Percentiles rank a stretch among this genome's conserved stretches.
Evolutionary conservation across 2,113 vertebrate species (phyloP).

Genomic region (Meles meles): DNA sequence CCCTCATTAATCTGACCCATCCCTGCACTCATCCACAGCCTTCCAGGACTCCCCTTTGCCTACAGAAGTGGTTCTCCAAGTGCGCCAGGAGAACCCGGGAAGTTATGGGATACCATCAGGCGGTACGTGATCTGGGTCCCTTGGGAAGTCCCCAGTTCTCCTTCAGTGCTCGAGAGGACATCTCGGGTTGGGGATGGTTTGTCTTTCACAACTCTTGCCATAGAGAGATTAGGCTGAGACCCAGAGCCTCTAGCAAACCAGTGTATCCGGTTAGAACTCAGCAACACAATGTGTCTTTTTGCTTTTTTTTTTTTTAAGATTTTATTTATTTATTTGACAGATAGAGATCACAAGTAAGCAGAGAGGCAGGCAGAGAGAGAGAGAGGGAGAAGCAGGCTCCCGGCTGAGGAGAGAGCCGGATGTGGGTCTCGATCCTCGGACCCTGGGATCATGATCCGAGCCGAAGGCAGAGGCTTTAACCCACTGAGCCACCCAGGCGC

Average conservation of each 20-base stretch:
- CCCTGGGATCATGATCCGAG: too few relatives aligned
- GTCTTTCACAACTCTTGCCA: neutral
- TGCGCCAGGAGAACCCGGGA: neutral
- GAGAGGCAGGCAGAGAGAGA: too few relatives aligned
- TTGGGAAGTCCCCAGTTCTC: neutral
- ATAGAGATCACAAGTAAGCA: too few relatives aligned
- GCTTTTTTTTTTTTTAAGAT: too few relatives aligned
- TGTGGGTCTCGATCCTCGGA: too few relatives aligned
- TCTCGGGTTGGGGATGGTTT: neutral
- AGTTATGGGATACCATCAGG: neutral
- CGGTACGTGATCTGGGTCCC: neutral
- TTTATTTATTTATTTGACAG: too few relatives aligned
- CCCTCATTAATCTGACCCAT: neutral
- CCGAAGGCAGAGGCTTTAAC: too few relatives aligned
- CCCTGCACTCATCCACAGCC: neutral
- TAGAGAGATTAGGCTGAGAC: neutral
- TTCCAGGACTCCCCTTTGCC: neutral
- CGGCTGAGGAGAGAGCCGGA: too few relatives aligned
- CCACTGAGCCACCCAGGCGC: too few relatives aligned
- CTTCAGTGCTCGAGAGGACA: neutral
- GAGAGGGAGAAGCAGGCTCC: too few relatives aligned
- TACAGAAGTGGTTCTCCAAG: neutral
- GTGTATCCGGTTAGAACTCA: neutral
- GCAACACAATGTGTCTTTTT: accelerated
- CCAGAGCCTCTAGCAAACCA: neutral